Conservation (phyloP, 2,797 vertebrate genomes). For the Sternarchorhynchus goeldii region DNA sequence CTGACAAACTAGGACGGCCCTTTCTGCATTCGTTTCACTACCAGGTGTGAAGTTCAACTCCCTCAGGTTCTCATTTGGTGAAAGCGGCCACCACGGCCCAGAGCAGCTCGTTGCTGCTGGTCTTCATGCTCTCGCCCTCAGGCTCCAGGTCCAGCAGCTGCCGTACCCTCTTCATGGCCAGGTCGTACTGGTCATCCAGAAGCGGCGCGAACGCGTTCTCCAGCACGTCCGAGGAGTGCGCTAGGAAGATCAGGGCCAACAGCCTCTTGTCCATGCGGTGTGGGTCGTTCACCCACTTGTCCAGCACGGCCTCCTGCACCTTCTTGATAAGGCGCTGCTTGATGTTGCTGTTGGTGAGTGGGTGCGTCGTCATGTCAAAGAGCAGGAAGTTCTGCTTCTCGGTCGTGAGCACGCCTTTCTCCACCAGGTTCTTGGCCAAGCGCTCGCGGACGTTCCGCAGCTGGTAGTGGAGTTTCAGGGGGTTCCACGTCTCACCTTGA, state of each 20-base stretch:
- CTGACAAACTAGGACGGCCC: slow-evolving; percentile 35
- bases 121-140: slow-evolving; percentile 90
- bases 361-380: slow-evolving; percentile 96
- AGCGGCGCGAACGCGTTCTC: slow-evolving; percentile 95
- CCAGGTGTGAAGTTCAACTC: slow-evolving; percentile 22
- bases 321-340: slow-evolving; percentile 97
- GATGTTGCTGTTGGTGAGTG: slow-evolving; percentile 94
- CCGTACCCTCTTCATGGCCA: slow-evolving; percentile 94
- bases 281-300: slow-evolving; percentile 95
- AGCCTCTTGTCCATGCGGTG: slow-evolving; percentile 96
- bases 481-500: slow-evolving; percentile 95
- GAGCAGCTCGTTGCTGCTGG: slow-evolving; percentile 86
- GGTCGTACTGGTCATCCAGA: slow-evolving; percentile 93
- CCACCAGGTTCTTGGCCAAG: slow-evolving; percentile 94
- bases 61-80: slow-evolving; percentile 82
- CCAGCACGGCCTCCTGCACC: slow-evolving; percentile 92
- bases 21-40: slow-evolving; percentile 34
- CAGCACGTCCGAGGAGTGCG: slow-evolving; percentile 93
- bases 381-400: slow-evolving; percentile 98
- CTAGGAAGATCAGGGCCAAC: slow-evolving; percentile 92
- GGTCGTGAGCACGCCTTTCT: slow-evolving; percentile 94
- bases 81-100: slow-evolving; percentile 96
- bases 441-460: slow-evolving; percentile 92
- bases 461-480: slow-evolving; percentile 95
- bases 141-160: slow-evolving; percentile 94